A percentile compares a stretch with the other conserved stretches of the same genome.
Evolutionary conservation across 2,797 vertebrate species (phyloP).

Genomic region (Calcarius lapponicus): DNA sequence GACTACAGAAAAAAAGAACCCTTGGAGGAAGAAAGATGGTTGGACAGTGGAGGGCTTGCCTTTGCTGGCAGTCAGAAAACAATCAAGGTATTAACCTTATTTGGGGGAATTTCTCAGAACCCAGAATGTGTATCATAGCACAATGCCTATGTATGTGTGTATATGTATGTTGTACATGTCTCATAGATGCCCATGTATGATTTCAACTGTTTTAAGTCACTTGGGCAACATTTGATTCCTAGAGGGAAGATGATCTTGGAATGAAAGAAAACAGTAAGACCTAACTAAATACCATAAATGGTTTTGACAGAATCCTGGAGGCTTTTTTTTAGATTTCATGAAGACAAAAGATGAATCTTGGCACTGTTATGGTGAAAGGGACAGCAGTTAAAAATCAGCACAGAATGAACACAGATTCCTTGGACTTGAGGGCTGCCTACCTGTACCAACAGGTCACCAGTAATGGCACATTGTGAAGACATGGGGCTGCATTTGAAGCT

Average conservation of each 20-base stretch:
- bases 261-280: constrained; percentile 12
- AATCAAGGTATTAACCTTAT: neutral
- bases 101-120: neutral
- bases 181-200: neutral
- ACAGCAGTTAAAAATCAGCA: neutral
- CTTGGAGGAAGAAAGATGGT: neutral
- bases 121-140: neutral
- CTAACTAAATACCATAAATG: neutral
- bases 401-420: neutral
- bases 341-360: neutral
- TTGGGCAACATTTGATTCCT: neutral
- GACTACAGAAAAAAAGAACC: neutral
- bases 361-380: neutral
- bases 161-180: neutral
- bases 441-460: neutral
- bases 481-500: neutral
- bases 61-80: neutral
- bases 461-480: neutral
- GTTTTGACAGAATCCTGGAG: constrained; percentile 21
- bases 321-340: neutral
- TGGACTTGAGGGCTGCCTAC: neutral
- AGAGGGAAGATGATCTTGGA: constrained; percentile 20
- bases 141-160: neutral
- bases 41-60: neutral
- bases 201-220: neutral